Percentiles rank a stretch among this genome's conserved stretches.
Evolutionary conservation across 2,113 vertebrate species (phyloP).

Genomic region (Mesocricetus auratus): DNA sequence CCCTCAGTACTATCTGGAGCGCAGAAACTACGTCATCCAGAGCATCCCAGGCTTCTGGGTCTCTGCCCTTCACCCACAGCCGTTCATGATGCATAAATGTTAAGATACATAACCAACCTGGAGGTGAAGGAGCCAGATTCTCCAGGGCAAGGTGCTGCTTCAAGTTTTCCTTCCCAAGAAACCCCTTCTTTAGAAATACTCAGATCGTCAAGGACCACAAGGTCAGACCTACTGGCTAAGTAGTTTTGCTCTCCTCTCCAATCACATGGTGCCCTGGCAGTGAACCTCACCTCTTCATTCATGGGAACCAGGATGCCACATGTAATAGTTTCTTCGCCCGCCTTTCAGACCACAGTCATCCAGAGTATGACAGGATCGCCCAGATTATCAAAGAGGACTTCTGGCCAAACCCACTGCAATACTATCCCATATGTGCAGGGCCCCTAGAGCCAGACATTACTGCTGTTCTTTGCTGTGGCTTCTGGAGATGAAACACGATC

Average conservation of each 20-base stretch:
- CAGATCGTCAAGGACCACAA: constrained; percentile 92
- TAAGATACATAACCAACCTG: constrained; percentile 92
- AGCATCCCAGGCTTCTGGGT: constrained; percentile 92
- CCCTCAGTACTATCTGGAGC: constrained; percentile 89
- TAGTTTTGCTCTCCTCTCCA: constrained; percentile 78
- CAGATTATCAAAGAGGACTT: constrained; percentile 77
- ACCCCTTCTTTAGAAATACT: constrained; percentile 92
- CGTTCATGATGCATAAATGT: constrained; percentile 91
- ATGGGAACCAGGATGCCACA: constrained; percentile 64
- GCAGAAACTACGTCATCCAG: constrained; percentile 89
- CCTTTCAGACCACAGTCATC: constrained; percentile 84
- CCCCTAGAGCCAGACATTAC: neutral
- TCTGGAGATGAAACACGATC: too few relatives aligned
- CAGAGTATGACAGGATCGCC: constrained; percentile 77
- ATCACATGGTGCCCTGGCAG: constrained; percentile 78
- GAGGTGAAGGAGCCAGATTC: constrained; percentile 91
- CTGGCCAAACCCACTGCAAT: constrained; percentile 67
- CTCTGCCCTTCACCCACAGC: constrained; percentile 91
- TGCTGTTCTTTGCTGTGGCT: too few relatives aligned
- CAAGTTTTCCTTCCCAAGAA: constrained; percentile 88
- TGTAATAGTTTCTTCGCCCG: constrained; percentile 82
- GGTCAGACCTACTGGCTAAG: constrained; percentile 67
- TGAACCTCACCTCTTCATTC: constrained; percentile 66
- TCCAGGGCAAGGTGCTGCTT: constrained; percentile 90
- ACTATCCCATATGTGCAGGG: constrained; percentile 39